These are phyloP conservation scores for Holacanthella duospinosa DNA, from an alignment of 2,888 invertebrate species.

Conservation along the genomic window DNA sequence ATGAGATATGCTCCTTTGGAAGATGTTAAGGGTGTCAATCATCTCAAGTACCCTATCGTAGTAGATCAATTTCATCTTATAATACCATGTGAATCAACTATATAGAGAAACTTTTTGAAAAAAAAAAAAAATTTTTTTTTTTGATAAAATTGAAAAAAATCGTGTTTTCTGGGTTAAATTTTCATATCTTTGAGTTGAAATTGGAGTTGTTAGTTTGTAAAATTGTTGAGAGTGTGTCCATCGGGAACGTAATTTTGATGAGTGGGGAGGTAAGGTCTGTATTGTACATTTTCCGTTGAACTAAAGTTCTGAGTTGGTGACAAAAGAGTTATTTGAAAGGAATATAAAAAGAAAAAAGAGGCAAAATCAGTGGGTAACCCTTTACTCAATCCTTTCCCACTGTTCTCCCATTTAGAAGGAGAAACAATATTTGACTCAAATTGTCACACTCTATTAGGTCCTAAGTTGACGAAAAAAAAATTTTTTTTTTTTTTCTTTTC, in stretches of 20 bases:
- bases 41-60: no score
- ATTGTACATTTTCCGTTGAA: neutral
- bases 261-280: neutral
- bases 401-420: slow-evolving; percentile 30
- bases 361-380: slow-evolving; percentile 18
- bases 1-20: no score
- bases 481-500: neutral
- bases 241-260: neutral
- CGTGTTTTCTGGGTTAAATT: neutral
- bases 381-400: slow-evolving; percentile 22
- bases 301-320: neutral
- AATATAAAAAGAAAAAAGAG: slow-evolving; percentile 8
- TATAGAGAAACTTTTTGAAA: no score
- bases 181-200: no score
- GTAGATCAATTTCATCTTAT: no score
- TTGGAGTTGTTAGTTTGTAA: no score
- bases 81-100: no score
- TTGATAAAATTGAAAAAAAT: neutral
- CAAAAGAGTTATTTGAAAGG: slow-evolving; percentile 19
- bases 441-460: slow-evolving; percentile 38
- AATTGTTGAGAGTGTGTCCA: neutral
- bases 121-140: neutral
- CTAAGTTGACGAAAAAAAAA: slow-evolving; percentile 2
- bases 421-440: slow-evolving; percentile 38
- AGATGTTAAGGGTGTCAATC: no score